phyloP scores from a whole-genome alignment of 2,797 vertebrate genomes.

The Amphiprion clarkii region DNA sequence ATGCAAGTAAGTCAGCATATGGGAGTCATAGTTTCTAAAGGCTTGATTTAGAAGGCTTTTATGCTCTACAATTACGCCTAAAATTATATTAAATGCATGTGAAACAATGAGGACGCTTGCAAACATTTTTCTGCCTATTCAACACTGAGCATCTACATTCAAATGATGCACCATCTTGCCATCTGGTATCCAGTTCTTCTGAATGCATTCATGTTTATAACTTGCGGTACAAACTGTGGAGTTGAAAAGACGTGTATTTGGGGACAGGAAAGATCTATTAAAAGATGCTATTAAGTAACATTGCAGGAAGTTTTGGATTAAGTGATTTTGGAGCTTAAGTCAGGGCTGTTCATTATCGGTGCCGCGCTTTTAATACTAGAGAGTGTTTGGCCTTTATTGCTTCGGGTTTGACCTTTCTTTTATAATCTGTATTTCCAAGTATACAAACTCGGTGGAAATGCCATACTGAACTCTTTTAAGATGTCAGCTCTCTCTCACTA shows the following conservation, averaged over 20 bases:
- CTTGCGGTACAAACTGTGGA: not conserved
- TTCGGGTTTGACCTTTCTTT: slow-evolving; percentile 1
- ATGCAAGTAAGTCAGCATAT: not conserved
- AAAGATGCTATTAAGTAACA: not conserved
- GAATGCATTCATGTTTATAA: not conserved
- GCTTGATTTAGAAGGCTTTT: not conserved
- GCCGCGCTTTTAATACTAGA: not conserved
- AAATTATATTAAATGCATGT: not conserved
- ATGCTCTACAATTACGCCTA: not conserved
- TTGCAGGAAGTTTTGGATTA: not conserved
- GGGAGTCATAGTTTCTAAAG: too few species aligned
- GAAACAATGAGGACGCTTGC: not conserved
- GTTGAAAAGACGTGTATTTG: not conserved
- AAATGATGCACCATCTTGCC: not conserved
- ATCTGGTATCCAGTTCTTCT: not conserved
- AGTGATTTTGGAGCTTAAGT: not conserved
- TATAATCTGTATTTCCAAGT: not conserved
- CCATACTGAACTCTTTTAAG: slow-evolving; percentile 10
- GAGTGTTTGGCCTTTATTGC: not conserved
- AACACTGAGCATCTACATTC: not conserved
- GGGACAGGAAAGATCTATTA: not conserved
- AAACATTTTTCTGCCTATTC: not conserved
- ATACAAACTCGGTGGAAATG: not conserved
- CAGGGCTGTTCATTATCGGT: not conserved
- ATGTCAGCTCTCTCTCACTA: slow-evolving; percentile 5